These are phyloP conservation scores for Drosophila buzzatii DNA, from an alignment of 2,888 invertebrate species.

Conservation along the genomic window DNA sequence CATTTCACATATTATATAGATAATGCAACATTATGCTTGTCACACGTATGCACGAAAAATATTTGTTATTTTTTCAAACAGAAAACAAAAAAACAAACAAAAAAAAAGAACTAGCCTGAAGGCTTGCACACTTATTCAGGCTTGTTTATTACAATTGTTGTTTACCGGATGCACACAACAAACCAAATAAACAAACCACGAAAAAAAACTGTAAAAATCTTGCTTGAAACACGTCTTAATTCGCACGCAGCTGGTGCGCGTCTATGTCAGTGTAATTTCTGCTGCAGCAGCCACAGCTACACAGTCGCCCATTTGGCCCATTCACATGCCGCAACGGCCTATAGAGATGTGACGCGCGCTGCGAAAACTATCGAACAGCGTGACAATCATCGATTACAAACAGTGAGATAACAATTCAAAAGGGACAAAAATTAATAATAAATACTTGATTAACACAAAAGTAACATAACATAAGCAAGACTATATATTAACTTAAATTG, in stretches of 20 bases:
- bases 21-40: slow-evolving; percentile 16
- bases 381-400: slow-evolving; percentile 17
- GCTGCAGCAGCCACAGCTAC: slow-evolving; percentile 45
- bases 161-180: slow-evolving; percentile 36
- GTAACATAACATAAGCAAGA: no score
- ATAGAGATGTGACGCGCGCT: slow-evolving; percentile 31
- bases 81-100: slow-evolving; percentile 12
- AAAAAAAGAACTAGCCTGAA: background rate
- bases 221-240: slow-evolving; percentile 59
- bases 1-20: slow-evolving; percentile 70
- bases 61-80: background rate
- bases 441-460: background rate
- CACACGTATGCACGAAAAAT: slow-evolving; percentile 6
- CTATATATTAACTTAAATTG: background rate
- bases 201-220: slow-evolving; percentile 3
- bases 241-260: slow-evolving; percentile 72
- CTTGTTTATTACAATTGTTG: slow-evolving; percentile 43
- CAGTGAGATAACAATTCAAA: background rate
- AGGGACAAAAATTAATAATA: background rate
- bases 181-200: slow-evolving; percentile 12
- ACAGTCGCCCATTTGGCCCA: slow-evolving; percentile 27
- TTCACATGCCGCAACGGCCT: slow-evolving; percentile 35
- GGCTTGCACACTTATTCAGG: slow-evolving; percentile 35
- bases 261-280: slow-evolving; percentile 49
- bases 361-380: slow-evolving; percentile 32